These are phyloP conservation scores for Cataglyphis cursor DNA, from an alignment of 2,888 invertebrate genomes.

Conservation along the genomic window DNA sequence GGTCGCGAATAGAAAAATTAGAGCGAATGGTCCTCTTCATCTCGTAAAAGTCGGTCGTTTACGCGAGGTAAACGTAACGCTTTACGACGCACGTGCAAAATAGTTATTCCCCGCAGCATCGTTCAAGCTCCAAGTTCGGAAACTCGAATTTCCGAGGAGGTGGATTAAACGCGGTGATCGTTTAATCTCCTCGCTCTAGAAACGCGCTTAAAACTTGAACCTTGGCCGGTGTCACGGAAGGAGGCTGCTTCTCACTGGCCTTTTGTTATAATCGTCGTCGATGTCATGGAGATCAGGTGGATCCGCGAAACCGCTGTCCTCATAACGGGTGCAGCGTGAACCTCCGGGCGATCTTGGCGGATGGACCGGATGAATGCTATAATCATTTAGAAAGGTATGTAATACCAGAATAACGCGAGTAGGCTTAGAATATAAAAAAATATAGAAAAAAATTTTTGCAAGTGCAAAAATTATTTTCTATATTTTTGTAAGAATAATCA, in stretches of 20 bases:
- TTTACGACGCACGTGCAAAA: constrained; percentile 44
- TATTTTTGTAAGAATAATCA: neutral
- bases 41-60: constrained; percentile 65
- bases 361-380: constrained; percentile 87
- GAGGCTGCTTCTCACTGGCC: constrained; percentile 87
- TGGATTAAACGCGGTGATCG: neutral
- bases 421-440: neutral
- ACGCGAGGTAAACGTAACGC: constrained; percentile 64
- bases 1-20: neutral
- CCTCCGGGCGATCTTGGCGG: constrained; percentile 86
- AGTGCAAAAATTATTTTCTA: neutral
- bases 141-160: neutral
- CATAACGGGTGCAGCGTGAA: constrained; percentile 90
- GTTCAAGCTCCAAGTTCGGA: constrained; percentile 4
- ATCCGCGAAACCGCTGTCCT: constrained; percentile 92
- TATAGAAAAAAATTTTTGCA: neutral
- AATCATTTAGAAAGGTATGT: constrained; percentile 22
- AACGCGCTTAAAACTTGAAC: constrained; percentile 68
- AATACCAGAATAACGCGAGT: neutral
- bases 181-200: neutral
- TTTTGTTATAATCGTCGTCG: constrained; percentile 90
- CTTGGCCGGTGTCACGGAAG: constrained; percentile 81
- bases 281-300: constrained; percentile 90
- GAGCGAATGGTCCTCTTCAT: constrained; percentile 17
- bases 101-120: neutral